A percentile compares a stretch with the other conserved stretches of the same genome.
phyloP scores from a whole-genome alignment of 1,140 invertebrate genomes.

The Tetraneura akinire region DNA sequence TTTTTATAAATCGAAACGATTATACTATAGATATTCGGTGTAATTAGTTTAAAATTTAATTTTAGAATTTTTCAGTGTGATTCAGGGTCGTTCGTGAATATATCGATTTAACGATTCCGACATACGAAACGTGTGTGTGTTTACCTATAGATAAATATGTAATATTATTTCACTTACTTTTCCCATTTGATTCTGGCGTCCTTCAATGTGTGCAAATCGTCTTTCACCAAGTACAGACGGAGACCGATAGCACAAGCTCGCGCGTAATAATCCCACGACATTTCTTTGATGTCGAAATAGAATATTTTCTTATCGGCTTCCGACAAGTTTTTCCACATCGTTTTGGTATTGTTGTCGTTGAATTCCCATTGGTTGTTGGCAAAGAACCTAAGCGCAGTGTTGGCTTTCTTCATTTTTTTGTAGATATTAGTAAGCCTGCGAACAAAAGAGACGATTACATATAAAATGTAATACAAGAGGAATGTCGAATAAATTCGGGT shows the following conservation, averaged over 20 bases:
- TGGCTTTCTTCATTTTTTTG: conserved; percentile 72
- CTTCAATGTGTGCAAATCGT: conserved; percentile 63
- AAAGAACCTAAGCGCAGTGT: conserved; percentile 71
- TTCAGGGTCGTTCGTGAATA: too few species aligned
- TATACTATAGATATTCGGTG: too few species aligned
- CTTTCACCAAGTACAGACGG: conserved; percentile 67
- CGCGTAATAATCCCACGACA: conserved; percentile 67
- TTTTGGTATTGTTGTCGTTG: conserved; percentile 67
- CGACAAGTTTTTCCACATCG: conserved; percentile 66
- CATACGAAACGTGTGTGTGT: too few species aligned
- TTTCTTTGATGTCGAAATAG: conserved; percentile 68
- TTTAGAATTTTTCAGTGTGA: too few species aligned
- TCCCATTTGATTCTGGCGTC: conserved; percentile 54
- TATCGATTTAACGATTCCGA: too few species aligned
- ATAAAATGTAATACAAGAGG: background rate
- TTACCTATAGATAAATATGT: too few species aligned
- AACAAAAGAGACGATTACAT: conserved; percentile 33
- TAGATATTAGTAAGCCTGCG: conserved; percentile 73
- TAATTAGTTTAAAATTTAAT: too few species aligned
- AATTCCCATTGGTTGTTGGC: conserved; percentile 72
- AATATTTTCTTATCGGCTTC: conserved; percentile 68
- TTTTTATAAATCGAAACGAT: too few species aligned
- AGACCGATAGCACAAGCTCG: conserved; percentile 65
- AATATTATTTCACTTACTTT: conserved; percentile 51
- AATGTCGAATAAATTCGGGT: background rate